These are phyloP conservation scores for Chrysochloris asiatica DNA, from an alignment of 2,113 vertebrate genomes.

Conservation along the genomic window DNA sequence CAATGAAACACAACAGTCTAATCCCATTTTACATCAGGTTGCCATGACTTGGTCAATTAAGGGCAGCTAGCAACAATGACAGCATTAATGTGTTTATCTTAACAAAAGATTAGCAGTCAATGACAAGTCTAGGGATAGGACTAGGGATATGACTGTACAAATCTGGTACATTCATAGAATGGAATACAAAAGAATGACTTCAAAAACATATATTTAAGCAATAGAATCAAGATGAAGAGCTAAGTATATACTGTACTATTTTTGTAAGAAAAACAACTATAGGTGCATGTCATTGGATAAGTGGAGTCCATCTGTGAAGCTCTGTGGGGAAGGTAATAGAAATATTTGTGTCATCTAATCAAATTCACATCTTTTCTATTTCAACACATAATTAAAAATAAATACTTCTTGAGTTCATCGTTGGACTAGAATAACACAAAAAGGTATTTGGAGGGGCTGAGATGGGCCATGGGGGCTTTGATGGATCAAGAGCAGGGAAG, in stretches of 20 bases:
- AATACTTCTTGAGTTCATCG: not conserved
- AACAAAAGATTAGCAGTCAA: too few relatives aligned
- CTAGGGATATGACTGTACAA: not conserved
- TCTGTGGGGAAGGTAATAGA: too few relatives aligned
- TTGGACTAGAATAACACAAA: not conserved
- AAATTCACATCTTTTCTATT: not conserved
- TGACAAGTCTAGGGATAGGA: too few relatives aligned
- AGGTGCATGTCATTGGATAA: not conserved
- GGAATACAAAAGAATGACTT: not conserved
- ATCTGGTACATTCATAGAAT: rapidly evolving
- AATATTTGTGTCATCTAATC: not conserved
- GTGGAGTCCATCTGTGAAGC: not conserved
- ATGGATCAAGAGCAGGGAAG: not conserved
- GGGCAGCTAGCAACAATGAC: not conserved
- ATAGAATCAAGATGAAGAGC: not conserved
- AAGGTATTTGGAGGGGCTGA: not conserved
- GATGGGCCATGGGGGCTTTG: not conserved
- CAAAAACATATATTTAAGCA: not conserved
- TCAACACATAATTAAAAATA: not conserved
- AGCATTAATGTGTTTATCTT: too few relatives aligned
- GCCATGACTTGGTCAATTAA: not conserved
- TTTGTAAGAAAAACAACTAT: not conserved
- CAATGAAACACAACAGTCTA: not conserved
- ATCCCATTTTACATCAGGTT: not conserved
- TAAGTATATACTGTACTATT: not conserved